Evolutionary conservation across 2,113 vertebrate species (phyloP), one percentile per base, ranked within the genome.

Genomic region (Mandrillus leucophaeus): DNA sequence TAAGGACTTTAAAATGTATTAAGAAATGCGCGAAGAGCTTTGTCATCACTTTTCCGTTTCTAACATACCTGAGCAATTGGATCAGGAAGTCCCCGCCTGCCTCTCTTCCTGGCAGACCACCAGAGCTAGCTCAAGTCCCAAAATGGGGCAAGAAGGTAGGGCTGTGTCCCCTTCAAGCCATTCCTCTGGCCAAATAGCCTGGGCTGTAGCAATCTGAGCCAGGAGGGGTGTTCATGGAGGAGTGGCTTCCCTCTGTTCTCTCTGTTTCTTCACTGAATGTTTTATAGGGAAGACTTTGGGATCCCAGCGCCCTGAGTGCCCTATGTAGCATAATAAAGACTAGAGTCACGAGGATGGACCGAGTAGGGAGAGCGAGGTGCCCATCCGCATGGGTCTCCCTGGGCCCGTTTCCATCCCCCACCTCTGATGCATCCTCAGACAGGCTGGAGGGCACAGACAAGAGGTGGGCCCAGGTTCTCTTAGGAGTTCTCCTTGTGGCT

Each of bases 1-100:
- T 96, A 57, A 94, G 76, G 57, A 50, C 82, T 96, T 95, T 76
- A 16, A 78, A 88, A n/a, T 80, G 75, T 66, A 70, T 75, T 82
- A 92, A 59, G 83, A 95, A 81, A 83, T 59, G 38, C 27, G 38
- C 45, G 75, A 57, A 50, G 66, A 70, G 48, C 78, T 50, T 88
- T 72, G 78, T 61, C 88, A 89, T 76, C 90, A 64, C 57, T 88
- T 88, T 95, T 35, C 45, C 25, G 25, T 90, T 79, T 80, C 1
- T 1, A 27, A 32, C 17, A 4, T 48, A 73, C 27, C 64, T 80
- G 48, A 88, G 64, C n/a, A n/a, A 80, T 18, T 84, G 87, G 35
- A 61, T 92, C 82, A 68, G 78, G 45, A 79, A 75, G 55, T 66
- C 45, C 32, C 83, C 92, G 68, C n/a, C 72, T 72, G 79, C 25